phyloP scores from a whole-genome alignment of 1,140 invertebrate species.

The Mycetomoellerius zeteki region DNA sequence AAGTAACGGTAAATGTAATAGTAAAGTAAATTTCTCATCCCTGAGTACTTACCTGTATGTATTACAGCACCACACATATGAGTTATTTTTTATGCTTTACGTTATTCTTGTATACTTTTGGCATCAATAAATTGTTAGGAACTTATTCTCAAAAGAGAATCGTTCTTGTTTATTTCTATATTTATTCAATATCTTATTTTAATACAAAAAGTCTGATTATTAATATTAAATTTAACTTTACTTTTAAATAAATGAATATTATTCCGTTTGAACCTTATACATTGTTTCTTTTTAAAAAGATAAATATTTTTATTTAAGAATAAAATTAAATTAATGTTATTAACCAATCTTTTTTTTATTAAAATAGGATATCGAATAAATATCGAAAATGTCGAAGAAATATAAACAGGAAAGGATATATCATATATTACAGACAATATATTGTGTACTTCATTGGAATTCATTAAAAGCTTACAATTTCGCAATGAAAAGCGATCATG shows the following conservation, averaged over 20 bases:
- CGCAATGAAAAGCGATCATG: conserved; percentile 17
- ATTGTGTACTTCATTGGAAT: not conserved
- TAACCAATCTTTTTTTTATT: not conserved
- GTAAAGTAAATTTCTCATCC: too few species aligned
- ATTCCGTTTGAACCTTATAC: too few species aligned
- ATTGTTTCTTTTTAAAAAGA: too few species aligned
- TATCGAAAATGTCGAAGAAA: not conserved
- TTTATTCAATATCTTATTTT: too few species aligned
- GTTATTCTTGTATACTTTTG: not conserved
- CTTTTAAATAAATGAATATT: too few species aligned
- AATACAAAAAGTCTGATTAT: too few species aligned
- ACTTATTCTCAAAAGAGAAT: not conserved
- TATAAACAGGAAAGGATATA: not conserved
- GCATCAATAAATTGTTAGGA: not conserved
- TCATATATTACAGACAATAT: not conserved
- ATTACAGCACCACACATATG: not conserved
- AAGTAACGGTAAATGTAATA: too few species aligned
- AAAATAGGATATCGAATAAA: not conserved
- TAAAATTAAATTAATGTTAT: not conserved
- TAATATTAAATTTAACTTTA: too few species aligned
- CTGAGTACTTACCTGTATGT: not conserved
- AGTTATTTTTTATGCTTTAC: not conserved
- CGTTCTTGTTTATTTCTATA: too few species aligned
- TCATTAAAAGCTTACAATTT: conserved; percentile 41
- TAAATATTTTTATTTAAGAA: not conserved